A percentile compares a stretch with the other conserved stretches of the same genome.
Conservation (phyloP, 2,888 invertebrate species). For the Beris chalybata region DNA sequence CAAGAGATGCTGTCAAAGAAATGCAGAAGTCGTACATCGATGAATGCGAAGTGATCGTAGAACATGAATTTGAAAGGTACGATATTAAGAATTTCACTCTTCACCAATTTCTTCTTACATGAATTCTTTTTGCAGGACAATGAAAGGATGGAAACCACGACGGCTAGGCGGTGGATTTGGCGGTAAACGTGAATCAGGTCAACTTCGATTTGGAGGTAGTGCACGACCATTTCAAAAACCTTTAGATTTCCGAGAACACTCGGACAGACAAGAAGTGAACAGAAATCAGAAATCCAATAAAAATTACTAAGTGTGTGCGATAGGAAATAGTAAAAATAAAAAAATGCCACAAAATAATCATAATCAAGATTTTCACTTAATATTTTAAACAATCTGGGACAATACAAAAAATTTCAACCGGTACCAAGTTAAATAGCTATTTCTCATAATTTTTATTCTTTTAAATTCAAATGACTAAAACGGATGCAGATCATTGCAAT, state of each 20-base stretch:
- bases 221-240: conserved; percentile 76
- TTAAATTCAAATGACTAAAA: no score
- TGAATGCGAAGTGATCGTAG: conserved; percentile 71
- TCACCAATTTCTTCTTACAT: background rate
- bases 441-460: no score
- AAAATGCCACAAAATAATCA: no score
- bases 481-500: conserved; percentile 44
- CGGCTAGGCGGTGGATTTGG: conserved; percentile 87
- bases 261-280: conserved; percentile 44
- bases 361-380: no score
- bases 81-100: background rate
- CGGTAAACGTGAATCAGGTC: conserved; percentile 83
- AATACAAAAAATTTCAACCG: no score
- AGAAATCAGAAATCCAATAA: conserved; percentile 31
- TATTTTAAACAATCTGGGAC: no score
- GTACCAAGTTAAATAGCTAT: no score
- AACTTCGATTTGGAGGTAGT: conserved; percentile 81
- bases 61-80: conserved; percentile 72
- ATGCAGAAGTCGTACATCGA: conserved; percentile 67
- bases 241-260: conserved; percentile 51
- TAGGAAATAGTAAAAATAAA: no score
- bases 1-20: conserved; percentile 64
- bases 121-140: conserved; percentile 43
- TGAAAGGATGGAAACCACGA: conserved; percentile 82
- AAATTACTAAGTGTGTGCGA: background rate